Percentiles rank a stretch among this genome's conserved stretches.
Evolutionary conservation across 2,113 vertebrate genomes (phyloP).

Genomic region (Oncorhynchus keta): DNA sequence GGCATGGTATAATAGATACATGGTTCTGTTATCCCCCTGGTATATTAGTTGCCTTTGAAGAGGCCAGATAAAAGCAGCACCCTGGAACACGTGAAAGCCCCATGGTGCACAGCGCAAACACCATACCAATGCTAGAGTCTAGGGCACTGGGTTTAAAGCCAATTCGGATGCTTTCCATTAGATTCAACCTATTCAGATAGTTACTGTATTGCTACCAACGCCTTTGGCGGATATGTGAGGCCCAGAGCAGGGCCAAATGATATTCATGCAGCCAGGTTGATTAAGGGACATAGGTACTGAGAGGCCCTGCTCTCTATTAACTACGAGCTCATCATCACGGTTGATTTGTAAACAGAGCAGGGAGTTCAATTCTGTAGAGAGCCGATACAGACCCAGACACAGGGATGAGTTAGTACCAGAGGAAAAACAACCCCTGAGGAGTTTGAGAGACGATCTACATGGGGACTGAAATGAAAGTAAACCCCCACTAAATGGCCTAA

Average conservation of each 20-base stretch:
- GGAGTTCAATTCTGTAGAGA: neutral
- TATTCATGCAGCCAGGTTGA: constrained; percentile 15
- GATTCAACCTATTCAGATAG: constrained; percentile 21
- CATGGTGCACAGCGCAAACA: constrained; percentile 37
- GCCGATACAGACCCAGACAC: too few relatives aligned
- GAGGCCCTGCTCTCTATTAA: constrained; percentile 15
- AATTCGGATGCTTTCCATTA: constrained; percentile 64
- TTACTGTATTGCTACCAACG: constrained; percentile 24
- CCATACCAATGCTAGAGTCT: constrained; percentile 37
- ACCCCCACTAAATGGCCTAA: neutral
- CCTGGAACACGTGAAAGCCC: constrained; percentile 55
- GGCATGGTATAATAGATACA: constrained; percentile 58
- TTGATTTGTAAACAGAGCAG: constrained; percentile 24
- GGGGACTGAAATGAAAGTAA: too few relatives aligned
- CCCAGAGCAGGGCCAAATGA: neutral
- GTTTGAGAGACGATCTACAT: neutral
- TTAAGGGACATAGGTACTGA: neutral
- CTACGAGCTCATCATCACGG: constrained; percentile 13
- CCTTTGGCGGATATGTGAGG: constrained; percentile 8
- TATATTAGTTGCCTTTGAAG: constrained; percentile 68
- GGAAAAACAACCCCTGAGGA: neutral
- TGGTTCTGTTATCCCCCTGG: constrained; percentile 63
- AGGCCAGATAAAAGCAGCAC: constrained; percentile 63
- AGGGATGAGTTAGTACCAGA: neutral
- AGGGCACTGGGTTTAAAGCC: constrained; percentile 35